Evolutionary conservation across 2,113 vertebrate species (phyloP).

Genomic region (Baryphthengus martii): DNA sequence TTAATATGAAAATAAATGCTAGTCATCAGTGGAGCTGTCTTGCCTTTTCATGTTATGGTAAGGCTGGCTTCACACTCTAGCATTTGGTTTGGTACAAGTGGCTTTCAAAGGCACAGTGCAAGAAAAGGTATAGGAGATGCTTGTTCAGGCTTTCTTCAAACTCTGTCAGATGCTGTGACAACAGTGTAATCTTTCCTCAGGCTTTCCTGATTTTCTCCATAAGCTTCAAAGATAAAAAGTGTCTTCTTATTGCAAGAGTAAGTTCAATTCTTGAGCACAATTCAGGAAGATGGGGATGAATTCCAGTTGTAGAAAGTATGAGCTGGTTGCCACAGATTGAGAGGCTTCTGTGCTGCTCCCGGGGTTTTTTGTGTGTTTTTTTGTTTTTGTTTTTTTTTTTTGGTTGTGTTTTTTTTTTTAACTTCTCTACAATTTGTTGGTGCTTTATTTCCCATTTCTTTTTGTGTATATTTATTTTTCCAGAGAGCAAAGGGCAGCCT

Average conservation of each 20-base stretch:
- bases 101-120: not conserved
- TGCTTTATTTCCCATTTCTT: not conserved
- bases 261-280: not conserved
- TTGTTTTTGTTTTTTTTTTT: no score
- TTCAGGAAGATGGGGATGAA: not conserved
- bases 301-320: not conserved
- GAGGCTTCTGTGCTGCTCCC: not conserved
- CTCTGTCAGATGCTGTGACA: not conserved
- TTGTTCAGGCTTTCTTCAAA: not conserved
- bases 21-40: not conserved
- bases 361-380: not conserved
- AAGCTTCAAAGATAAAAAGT: not conserved
- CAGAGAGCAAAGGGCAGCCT: not conserved
- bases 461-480: not conserved
- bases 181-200: not conserved
- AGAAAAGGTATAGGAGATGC: not conserved
- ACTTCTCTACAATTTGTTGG: not conserved
- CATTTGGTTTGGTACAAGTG: not conserved
- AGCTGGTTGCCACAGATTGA: not conserved
- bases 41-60: not conserved
- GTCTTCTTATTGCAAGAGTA: not conserved
- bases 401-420: not conserved
- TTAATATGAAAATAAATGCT: slow-evolving; percentile 8
- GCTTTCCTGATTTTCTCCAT: not conserved
- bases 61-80: not conserved